These are phyloP conservation scores for Mormoops blainvillei DNA, from an alignment of 2,113 vertebrate species.

Conservation along the genomic window DNA sequence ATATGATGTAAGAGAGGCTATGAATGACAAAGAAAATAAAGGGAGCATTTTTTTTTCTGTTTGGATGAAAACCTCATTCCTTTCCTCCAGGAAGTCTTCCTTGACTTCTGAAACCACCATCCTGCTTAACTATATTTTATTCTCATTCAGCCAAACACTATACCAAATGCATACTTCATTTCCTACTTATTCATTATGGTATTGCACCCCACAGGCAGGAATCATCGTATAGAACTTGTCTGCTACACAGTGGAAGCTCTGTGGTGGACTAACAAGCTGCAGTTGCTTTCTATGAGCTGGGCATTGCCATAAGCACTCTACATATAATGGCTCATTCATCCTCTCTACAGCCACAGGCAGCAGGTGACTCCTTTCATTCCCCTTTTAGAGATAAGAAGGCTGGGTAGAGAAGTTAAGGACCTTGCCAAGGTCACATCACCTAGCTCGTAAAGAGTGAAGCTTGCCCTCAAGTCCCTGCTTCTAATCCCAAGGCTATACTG, in stretches of 20 bases:
- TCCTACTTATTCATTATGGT: background rate
- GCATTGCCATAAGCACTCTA: background rate
- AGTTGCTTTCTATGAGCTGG: rapidly evolving
- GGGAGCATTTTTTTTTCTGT: background rate
- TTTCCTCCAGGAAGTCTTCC: constrained; percentile 4
- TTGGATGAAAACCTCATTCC: background rate
- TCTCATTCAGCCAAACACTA: background rate
- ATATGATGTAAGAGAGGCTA: background rate
- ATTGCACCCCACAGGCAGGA: no score
- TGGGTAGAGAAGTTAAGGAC: background rate
- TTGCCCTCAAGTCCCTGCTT: background rate
- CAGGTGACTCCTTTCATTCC: background rate
- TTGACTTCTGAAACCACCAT: background rate
- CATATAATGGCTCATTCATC: background rate
- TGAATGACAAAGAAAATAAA: background rate
- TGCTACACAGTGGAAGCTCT: background rate
- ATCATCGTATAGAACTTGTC: background rate
- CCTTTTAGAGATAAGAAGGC: background rate
- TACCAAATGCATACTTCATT: background rate
- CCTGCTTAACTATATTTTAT: background rate
- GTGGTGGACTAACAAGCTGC: no score
- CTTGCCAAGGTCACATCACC: background rate
- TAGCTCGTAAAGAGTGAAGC: background rate
- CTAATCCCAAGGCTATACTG: background rate
- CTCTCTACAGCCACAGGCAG: background rate